Conservation (phyloP, 1,140 invertebrate genomes). For the Caenorhabditis tropicalis region DNA sequence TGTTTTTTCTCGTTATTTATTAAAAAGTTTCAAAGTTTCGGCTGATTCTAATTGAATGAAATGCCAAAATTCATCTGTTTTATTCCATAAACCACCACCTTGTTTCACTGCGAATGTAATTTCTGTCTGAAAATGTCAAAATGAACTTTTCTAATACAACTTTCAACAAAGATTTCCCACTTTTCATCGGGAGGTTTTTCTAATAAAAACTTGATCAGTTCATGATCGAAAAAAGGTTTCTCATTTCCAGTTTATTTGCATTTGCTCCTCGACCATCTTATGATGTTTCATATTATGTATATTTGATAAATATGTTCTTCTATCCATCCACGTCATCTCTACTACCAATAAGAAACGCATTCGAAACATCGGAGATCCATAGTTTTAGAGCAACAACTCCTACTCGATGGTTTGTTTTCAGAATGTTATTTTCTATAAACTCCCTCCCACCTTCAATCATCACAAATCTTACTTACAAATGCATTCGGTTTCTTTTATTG, state of each 20-base stretch:
- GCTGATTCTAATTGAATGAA: background rate
- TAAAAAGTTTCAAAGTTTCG: background rate
- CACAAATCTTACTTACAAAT: slow-evolving; percentile 14
- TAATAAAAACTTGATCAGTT: too few relatives aligned
- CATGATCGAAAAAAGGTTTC: too few relatives aligned
- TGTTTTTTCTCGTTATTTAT: too few relatives aligned
- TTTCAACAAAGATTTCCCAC: too few relatives aligned
- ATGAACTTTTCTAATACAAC: too few relatives aligned
- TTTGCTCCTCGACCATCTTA: background rate
- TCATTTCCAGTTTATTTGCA: background rate
- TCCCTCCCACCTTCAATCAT: background rate
- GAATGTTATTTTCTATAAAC: too few relatives aligned
- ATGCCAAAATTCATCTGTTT: background rate
- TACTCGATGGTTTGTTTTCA: background rate
- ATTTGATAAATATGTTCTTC: background rate
- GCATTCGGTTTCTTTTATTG: background rate
- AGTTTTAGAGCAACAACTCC: background rate
- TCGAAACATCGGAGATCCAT: background rate
- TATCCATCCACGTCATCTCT: background rate
- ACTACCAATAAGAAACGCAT: background rate
- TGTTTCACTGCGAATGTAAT: too few relatives aligned
- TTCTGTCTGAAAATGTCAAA: too few relatives aligned
- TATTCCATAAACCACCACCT: too few relatives aligned
- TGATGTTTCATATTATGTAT: background rate
- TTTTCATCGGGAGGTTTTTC: too few relatives aligned